A percentile compares a stretch with the other conserved stretches of the same genome.
These are phyloP conservation scores for Turritopsis dohrnii DNA, from an alignment of 30 jellyfish, hydroid and myxozoan genomes.

Conservation along the genomic window DNA sequence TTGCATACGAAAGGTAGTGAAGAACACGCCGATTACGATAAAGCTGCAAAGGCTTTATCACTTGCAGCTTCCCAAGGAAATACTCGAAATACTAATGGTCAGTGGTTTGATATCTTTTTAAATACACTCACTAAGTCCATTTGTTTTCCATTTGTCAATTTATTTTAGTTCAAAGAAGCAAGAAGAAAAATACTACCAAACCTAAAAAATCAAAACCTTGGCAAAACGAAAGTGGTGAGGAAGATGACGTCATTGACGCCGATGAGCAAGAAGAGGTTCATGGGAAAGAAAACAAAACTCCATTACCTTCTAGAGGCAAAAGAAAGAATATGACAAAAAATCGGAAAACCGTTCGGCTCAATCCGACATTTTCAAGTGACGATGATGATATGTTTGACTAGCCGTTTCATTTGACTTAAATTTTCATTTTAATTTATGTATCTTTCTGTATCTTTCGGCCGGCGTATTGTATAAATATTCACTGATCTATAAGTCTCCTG, in stretches of 20 bases:
- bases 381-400: slow-evolving; percentile 24
- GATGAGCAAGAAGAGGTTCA: slow-evolving; percentile 15
- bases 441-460: too few relatives aligned
- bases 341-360: slow-evolving; percentile 17
- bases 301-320: slow-evolving; percentile 20
- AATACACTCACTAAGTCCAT: not conserved
- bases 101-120: not conserved
- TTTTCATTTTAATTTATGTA: too few relatives aligned
- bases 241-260: too few relatives aligned
- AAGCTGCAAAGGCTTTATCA: slow-evolving; percentile 66
- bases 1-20: slow-evolving; percentile 71
- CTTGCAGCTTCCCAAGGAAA: slow-evolving; percentile 34
- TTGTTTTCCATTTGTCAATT: not conserved
- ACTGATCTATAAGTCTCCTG: too few relatives aligned
- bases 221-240: not conserved
- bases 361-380: slow-evolving; percentile 38
- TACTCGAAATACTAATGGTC: not conserved
- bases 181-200: not conserved
- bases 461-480: too few relatives aligned
- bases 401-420: not conserved
- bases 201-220: slow-evolving; percentile 7
- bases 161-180: not conserved
- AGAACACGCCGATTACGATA: slow-evolving; percentile 69
- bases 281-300: slow-evolving; percentile 22
- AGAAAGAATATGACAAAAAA: slow-evolving; percentile 9